These are phyloP conservation scores for Grus americana DNA, from an alignment of 2,113 vertebrate genomes.

Conservation along the genomic window DNA sequence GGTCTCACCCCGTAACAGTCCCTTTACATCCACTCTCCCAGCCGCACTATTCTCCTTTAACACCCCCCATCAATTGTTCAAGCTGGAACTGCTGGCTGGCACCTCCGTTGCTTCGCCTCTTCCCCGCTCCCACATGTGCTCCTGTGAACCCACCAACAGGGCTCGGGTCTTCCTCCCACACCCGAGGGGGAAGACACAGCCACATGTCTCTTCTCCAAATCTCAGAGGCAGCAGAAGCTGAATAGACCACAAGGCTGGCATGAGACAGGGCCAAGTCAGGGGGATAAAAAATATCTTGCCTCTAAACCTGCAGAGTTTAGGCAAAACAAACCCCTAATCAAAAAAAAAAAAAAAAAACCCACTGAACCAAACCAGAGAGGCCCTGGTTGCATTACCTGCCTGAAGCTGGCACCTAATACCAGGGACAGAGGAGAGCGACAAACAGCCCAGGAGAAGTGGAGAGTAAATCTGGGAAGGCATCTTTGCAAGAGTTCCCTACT, in stretches of 20 bases:
- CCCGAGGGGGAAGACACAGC: neutral
- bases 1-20: neutral
- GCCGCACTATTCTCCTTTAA: neutral
- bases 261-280: neutral
- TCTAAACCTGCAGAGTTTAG: neutral
- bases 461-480: neutral
- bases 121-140: neutral
- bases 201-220: neutral
- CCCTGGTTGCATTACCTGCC: neutral
- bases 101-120: neutral
- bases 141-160: neutral
- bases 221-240: neutral
- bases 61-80: accelerated
- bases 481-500: neutral
- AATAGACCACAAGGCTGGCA: neutral
- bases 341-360: no score
- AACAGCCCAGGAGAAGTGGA: neutral
- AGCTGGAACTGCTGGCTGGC: neutral
- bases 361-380: neutral
- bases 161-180: neutral
- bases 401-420: neutral
- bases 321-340: neutral
- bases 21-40: neutral
- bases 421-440: neutral
- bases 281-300: neutral